Conservation (phyloP, 2,888 invertebrate genomes). For the Cantharis rufa region DNA sequence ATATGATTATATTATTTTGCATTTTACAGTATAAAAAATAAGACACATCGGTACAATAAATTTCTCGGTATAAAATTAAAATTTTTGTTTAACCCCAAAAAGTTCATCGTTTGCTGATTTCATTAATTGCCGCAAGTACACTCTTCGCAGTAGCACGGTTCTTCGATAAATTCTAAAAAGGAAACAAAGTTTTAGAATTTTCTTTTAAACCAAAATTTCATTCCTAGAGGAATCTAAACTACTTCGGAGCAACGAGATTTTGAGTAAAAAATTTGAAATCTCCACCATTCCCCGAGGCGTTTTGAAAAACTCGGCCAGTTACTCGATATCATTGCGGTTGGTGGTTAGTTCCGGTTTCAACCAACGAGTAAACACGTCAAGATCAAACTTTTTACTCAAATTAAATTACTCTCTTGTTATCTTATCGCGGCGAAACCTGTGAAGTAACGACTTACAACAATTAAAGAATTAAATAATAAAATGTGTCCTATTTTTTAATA, state of each 20-base stretch:
- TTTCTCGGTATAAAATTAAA: conserved; percentile 2
- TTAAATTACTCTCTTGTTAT: not conserved
- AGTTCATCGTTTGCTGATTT: conserved; percentile 17
- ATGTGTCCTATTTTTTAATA: not conserved
- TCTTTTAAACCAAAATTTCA: not conserved
- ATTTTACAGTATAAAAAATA: not conserved
- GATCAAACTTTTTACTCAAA: not conserved
- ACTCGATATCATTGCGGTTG: not conserved
- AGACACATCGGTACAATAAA: not conserved
- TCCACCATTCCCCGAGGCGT: not conserved
- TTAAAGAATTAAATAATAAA: not conserved
- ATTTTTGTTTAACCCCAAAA: not conserved
- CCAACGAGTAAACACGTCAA: not conserved
- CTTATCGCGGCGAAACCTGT: not conserved
- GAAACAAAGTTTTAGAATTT: conserved; percentile 8
- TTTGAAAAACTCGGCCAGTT: not conserved
- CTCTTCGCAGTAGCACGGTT: conserved; percentile 10
- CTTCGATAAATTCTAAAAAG: conserved; percentile 19
- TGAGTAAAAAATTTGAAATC: not conserved
- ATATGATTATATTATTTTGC: not conserved
- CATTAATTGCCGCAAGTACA: conserved; percentile 9
- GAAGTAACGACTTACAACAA: not conserved
- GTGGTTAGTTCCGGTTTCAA: not conserved
- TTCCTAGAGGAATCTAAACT: not conserved
- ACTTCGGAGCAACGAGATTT: not conserved